Base-by-base conservation (phyloP, 2,113 vertebrate genomes). In the Calypte anna region DNA sequence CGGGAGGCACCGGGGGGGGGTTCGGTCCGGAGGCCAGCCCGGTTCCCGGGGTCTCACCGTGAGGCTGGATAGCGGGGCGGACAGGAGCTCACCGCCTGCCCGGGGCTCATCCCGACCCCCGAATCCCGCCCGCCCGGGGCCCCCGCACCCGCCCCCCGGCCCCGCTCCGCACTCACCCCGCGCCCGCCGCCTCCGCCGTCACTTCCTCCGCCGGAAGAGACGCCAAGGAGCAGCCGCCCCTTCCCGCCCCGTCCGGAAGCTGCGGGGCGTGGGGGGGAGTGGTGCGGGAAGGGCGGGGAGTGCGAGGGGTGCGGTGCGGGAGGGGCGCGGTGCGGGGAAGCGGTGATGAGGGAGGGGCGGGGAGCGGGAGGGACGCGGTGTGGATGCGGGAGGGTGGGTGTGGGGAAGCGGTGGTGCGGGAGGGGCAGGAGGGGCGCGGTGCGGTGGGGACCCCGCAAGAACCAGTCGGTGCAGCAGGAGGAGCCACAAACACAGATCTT, bases 401-500 rank as follows among this genome's bases (percentile, higher is more conserved):
- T n/a, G n/a, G n/a, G n/a, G n/a, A n/a, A n/a, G n/a, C n/a, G 10
- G 38, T 10, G 38, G 38, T 40, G 38, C 38, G 38, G 38, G 38
- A 40, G 38, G 38, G 12, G 38, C 46, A 19, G 14, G 14, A 18
- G 48, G 18, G 20, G 38, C 12, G 20, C 30, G 66, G 27, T 11
- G 54, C 24, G 54, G 74, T 61, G 36, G 51, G 7, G 30, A 57
- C 5, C 25, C 51, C 55, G 31, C 10, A 69, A 54, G 55, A 73
- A 90, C 14, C 12, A 83, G 91, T 9, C 76, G 22, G 53, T 76
- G 73, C 75, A 88, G 75, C 91, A 82, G 16, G 16, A 77, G 57
- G 82, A 82, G 66, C 67, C 96, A 96, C 93, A 95, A 94, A 96
- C 96, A 95, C 93, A 96, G 93, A 90, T 82, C 91, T 96, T 97